Percentiles rank a stretch among this genome's conserved stretches.
Evolutionary conservation across 1,140 invertebrate genomes (phyloP).

Genomic region (Bombyx mori): DNA sequence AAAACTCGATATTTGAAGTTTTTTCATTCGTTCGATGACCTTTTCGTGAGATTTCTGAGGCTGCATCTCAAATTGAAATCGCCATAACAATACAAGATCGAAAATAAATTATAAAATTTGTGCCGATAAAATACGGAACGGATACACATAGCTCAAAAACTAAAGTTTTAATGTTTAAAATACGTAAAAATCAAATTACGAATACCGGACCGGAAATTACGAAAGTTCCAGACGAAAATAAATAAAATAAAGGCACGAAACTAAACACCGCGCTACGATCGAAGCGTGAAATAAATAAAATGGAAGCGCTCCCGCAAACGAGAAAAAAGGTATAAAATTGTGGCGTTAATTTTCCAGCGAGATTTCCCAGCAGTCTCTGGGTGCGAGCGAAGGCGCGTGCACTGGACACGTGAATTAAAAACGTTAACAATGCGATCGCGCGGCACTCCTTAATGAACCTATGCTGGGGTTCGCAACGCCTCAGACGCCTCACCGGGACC

Average conservation of each 20-base stretch:
- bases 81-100: too few species aligned
- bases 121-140: too few species aligned
- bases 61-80: slow-evolving; percentile 15
- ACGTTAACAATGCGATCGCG: slow-evolving; percentile 62
- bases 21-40: slow-evolving; percentile 20
- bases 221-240: slow-evolving; percentile 26
- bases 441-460: slow-evolving; percentile 59
- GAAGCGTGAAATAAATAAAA: slow-evolving; percentile 65
- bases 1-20: slow-evolving; percentile 35
- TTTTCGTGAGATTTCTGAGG: slow-evolving; percentile 10
- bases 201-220: slow-evolving; percentile 13
- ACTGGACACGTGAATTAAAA: slow-evolving; percentile 69
- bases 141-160: too few species aligned
- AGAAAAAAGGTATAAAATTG: slow-evolving; percentile 57
- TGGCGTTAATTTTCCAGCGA: slow-evolving; percentile 66
- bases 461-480: slow-evolving; percentile 26
- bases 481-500: slow-evolving; percentile 6
- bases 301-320: slow-evolving; percentile 49
- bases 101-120: too few species aligned
- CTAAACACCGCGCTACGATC: slow-evolving; percentile 54
- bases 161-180: too few species aligned
- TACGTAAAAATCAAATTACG: slow-evolving; percentile 2
- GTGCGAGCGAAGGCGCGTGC: slow-evolving; percentile 46
- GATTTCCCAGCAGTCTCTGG: slow-evolving; percentile 60
- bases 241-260: slow-evolving; percentile 38